Conservation (phyloP, 2,113 vertebrate genomes). For the Pelecanoides urinatrix region DNA sequence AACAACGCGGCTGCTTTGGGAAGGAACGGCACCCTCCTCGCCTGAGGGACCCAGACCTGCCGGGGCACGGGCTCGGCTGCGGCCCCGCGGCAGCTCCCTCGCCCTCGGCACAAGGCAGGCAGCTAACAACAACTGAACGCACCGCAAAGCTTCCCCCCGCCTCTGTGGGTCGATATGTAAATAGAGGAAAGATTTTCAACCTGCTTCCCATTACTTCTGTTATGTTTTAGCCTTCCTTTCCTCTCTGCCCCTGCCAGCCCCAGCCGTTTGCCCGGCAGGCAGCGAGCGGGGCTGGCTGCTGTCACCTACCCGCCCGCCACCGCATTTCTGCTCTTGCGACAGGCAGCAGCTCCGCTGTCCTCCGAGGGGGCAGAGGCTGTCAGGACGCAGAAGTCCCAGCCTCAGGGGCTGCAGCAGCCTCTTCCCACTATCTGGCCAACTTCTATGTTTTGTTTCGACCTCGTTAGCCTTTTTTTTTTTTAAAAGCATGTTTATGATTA, state of each 20-base stretch:
- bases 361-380: background rate
- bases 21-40: fast-evolving
- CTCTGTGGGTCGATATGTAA: background rate
- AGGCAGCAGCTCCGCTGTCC: background rate
- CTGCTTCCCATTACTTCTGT: conserved; percentile 30
- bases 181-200: background rate
- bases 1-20: background rate
- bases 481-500: conserved; percentile 48
- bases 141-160: background rate
- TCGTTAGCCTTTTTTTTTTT: background rate
- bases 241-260: background rate
- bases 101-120: background rate
- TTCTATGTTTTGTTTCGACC: background rate
- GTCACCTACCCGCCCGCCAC: background rate
- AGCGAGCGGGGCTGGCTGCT: background rate
- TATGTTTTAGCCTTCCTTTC: conserved; percentile 11
- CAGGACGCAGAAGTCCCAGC: background rate
- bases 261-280: background rate
- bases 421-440: background rate
- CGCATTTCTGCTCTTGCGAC: background rate
- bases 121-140: background rate
- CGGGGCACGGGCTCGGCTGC: fast-evolving
- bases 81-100: background rate
- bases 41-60: background rate
- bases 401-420: background rate